These are phyloP conservation scores for Tyrannus savana DNA, from an alignment of 2,113 vertebrate genomes.

Conservation along the genomic window DNA sequence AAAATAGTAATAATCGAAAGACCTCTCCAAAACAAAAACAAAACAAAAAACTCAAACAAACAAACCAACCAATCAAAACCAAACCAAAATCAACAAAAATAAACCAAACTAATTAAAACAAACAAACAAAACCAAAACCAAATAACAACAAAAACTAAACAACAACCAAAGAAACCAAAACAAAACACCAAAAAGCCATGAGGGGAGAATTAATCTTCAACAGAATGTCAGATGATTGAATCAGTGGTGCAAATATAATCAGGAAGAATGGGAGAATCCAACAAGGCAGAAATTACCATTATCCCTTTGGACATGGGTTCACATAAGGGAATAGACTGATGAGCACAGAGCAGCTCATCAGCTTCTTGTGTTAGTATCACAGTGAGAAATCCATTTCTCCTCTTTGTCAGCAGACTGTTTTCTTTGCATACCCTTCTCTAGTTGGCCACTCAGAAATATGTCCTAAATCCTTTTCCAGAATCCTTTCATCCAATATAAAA, in stretches of 20 bases:
- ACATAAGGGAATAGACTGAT: slow-evolving; percentile 4
- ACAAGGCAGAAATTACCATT: slow-evolving; percentile 49
- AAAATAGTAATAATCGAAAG: background rate
- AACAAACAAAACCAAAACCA: no score
- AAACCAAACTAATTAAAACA: background rate
- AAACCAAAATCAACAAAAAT: background rate
- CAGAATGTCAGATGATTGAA: slow-evolving; percentile 31
- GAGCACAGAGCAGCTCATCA: background rate
- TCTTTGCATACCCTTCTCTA: background rate
- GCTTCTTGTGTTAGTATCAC: background rate
- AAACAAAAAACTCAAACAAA: background rate
- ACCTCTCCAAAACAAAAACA: background rate
- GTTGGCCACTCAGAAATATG: background rate
- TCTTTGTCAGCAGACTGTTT: background rate
- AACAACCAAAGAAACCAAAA: background rate
- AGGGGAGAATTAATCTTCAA: slow-evolving; percentile 17
- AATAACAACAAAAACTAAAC: background rate
- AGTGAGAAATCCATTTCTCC: background rate
- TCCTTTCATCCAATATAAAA: background rate
- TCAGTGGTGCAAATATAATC: slow-evolving; percentile 28
- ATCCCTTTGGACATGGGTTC: background rate
- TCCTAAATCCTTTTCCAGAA: background rate
- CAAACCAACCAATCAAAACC: background rate
- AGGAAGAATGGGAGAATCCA: slow-evolving; percentile 23
- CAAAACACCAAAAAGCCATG: background rate